Percentiles rank a stretch among this genome's conserved stretches.
Conservation (phyloP, 2,113 vertebrate species). For the Micromys minutus region DNA sequence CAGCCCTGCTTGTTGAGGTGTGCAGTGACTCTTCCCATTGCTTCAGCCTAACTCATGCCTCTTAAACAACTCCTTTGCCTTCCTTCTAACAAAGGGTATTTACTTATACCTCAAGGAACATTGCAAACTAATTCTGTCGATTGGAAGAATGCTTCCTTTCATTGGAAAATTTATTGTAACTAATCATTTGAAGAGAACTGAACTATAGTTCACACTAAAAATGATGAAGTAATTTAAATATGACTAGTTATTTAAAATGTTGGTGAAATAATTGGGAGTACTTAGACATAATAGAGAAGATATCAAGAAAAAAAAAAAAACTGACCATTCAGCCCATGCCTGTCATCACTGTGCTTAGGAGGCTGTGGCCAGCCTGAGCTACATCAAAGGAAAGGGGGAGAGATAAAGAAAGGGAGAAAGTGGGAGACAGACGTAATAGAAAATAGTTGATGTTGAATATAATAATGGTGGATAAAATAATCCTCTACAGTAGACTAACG, state of each 20-base stretch:
- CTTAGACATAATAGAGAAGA: neutral
- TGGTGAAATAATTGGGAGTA: neutral
- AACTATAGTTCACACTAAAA: neutral
- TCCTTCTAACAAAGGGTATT: neutral
- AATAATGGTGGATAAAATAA: constrained; percentile 41
- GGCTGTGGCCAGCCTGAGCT: neutral
- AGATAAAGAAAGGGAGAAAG: neutral
- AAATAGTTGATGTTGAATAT: neutral
- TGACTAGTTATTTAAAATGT: constrained; percentile 14
- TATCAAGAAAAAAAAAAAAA: constrained; percentile 32
- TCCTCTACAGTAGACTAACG: neutral
- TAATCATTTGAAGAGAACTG: constrained; percentile 26
- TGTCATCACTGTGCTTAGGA: neutral
- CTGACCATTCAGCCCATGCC: neutral
- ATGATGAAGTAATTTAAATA: neutral
- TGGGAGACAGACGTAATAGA: neutral
- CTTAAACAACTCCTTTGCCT: neutral
- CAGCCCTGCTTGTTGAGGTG: too few relatives aligned
- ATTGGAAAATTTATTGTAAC: constrained; percentile 5
- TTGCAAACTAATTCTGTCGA: neutral
- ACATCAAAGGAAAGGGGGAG: neutral
- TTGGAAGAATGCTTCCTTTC: constrained; percentile 35
- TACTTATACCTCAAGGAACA: neutral
- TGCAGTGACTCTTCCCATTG: neutral
- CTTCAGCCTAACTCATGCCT: neutral